Conservation (phyloP, 1,140 invertebrate species). For the Anastatus disparis region DNA sequence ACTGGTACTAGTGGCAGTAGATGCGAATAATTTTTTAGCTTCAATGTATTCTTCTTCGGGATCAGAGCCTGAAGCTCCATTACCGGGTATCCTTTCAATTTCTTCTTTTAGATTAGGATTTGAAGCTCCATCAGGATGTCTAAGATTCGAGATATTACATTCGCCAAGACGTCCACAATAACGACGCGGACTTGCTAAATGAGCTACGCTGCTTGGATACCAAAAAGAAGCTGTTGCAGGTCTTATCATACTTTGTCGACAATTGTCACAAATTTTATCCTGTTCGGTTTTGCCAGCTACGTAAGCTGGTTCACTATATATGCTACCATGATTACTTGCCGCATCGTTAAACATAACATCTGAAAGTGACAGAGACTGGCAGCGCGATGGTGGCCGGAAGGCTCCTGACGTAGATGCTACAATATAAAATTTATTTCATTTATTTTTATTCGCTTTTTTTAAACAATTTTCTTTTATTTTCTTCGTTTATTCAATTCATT, state of each 20-base stretch:
- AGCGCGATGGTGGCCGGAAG: slow-evolving; percentile 67
- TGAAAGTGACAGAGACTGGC: slow-evolving; percentile 77
- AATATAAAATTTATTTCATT: too few relatives aligned
- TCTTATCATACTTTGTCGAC: slow-evolving; percentile 76
- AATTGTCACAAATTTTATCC: slow-evolving; percentile 82
- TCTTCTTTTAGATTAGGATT: slow-evolving; percentile 87
- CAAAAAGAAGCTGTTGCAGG: slow-evolving; percentile 75
- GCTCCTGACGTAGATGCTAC: slow-evolving; percentile 50
- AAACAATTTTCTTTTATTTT: too few relatives aligned
- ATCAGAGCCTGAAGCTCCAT: slow-evolving; percentile 73
- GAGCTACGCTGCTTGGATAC: slow-evolving; percentile 67
- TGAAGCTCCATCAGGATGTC: slow-evolving; percentile 90
- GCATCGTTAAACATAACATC: slow-evolving; percentile 75
- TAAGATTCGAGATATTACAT: slow-evolving; percentile 77
- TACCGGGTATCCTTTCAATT: slow-evolving; percentile 74
- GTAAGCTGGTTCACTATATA: slow-evolving; percentile 85
- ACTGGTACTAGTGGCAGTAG: slow-evolving; percentile 52
- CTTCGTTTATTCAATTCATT: too few relatives aligned
- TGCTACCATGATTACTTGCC: slow-evolving; percentile 77
- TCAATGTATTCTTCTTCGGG: slow-evolving; percentile 71
- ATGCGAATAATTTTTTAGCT: slow-evolving; percentile 70
- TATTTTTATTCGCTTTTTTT: too few relatives aligned
- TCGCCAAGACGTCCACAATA: slow-evolving; percentile 63
- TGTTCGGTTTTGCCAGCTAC: slow-evolving; percentile 71
- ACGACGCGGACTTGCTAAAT: slow-evolving; percentile 62